These are phyloP conservation scores for Leptoteleia sp. DNA, from an alignment of 1,140 invertebrate genomes.

Conservation along the genomic window DNA sequence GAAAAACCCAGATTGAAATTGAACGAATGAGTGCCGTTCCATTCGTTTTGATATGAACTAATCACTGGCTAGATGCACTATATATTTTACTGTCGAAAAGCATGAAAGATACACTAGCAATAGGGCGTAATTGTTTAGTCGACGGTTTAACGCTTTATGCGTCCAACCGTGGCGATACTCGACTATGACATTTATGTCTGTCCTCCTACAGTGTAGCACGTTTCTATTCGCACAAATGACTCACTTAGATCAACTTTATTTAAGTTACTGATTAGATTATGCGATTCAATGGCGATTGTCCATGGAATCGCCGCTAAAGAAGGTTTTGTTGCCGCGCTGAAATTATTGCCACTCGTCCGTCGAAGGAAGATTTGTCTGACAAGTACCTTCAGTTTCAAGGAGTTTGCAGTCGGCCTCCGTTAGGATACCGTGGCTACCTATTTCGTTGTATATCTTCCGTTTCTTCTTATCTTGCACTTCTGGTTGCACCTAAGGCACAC, in stretches of 20 bases:
- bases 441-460: slow-evolving; percentile 41
- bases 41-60: slow-evolving; percentile 20
- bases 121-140: slow-evolving; percentile 39
- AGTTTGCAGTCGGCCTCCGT: no score
- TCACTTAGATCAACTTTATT: slow-evolving; percentile 40
- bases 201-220: slow-evolving; percentile 40
- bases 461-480: slow-evolving; percentile 54
- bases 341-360: neutral
- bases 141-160: slow-evolving; percentile 30
- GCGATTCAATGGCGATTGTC: slow-evolving; percentile 17
- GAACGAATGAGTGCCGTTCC: neutral
- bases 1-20: slow-evolving; percentile 3
- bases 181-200: slow-evolving; percentile 52
- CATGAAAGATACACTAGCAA: slow-evolving; percentile 4
- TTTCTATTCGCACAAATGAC: slow-evolving; percentile 33
- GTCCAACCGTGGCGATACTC: slow-evolving; percentile 31
- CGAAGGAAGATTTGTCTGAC: slow-evolving; percentile 8
- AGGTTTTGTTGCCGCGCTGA: neutral
- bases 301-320: neutral
- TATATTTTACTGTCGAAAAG: slow-evolving; percentile 28
- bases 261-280: slow-evolving; percentile 25
- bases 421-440: no score
- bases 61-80: neutral
- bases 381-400: neutral
- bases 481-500: slow-evolving; percentile 59